Evolutionary conservation across 2,113 vertebrate genomes (phyloP), one percentile per base, ranked within the genome.

Genomic region (Macroglossus sobrinus): DNA sequence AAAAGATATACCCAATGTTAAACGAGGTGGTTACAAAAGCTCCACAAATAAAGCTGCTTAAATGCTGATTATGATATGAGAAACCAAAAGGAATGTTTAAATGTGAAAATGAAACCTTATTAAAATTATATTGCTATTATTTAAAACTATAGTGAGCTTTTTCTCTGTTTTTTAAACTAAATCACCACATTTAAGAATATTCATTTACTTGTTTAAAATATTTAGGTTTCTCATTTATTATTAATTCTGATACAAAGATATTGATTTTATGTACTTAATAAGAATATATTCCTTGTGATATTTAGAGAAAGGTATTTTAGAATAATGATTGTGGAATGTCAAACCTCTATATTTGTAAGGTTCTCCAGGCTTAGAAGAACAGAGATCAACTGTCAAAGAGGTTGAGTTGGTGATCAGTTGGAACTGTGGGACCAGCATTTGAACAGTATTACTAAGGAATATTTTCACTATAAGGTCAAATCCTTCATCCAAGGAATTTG

Each of bases 1-100:
- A 96, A 98, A 98, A 98, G 95, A 96, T 97, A 98, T 97, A 97
- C 93, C 97, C 97, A 33, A 96, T 98, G 98, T 97, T 98, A 98
- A 98, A 98, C 98, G 98, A 98, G 96, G 97, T 98, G 97, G 95
- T 43, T 85, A 97, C 94, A 96, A 97, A 96, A 93, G 95, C 91
- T 5, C 89, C 33, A 71, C 92, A 30, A 59, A 88, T 97, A 95
- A 63, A 61, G 88, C 95, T 89, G 47, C 97, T 98, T 97, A 98
- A 96, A 94, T 97, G 90, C 24, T 92, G 63, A 97, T 88, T 55
- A 21, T 92, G 95, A 97, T 95, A 80, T 71, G 93, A 89, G 93
- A 98, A 94, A 97, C 98, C 78, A 94, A 94, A 50, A 98, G 94
- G 91, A 96, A 94, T 85, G 22, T 84, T 92, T 97, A 95, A 95